Base-by-base conservation (phyloP, 2,888 invertebrate genomes). In the Drosophila engyochracea region DNA sequence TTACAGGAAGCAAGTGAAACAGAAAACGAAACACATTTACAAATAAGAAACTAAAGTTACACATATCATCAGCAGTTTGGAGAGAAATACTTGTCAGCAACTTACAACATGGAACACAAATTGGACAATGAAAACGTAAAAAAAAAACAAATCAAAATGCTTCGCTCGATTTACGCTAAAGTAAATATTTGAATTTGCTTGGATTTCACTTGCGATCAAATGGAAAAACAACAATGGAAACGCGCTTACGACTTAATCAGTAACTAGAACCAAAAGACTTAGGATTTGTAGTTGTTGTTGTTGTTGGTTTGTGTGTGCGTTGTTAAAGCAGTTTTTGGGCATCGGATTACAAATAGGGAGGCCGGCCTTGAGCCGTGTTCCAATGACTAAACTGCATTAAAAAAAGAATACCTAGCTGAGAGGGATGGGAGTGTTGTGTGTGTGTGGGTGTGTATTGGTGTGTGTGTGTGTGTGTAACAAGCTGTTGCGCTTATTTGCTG, bases 181-280 rank as follows among this genome's bases (percentile, higher is more conserved):
- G 44, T 52, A 67, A 67, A 67, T 70, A 51, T 51, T 58, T 70
- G 28, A 30, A 25, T 47, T 37, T 39, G 28, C 16, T 31, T 55
- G 28, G 22, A 57, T 70, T 76, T 77, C 65, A 67, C 71, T 58
- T 83, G 74, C 63, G 41, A 25, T 53, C 37, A 28, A 44, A 52
- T 57, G 60, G 19, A 31, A 22, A 16, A 52, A 76, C 28, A 76
- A 77, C 78, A 77, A 78, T 72, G 33, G 49, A 70, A 65, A 81
- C 52, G 28, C 51, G 53, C 53, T 83, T 74, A 69, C 19, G 60
- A 70, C 37, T 68, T 72, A 78, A 47, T 74, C 66, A 70, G 71
- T 79, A 85, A 83, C 80, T 74, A 80, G 74, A 88, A 85, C 75
- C 75, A 72, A 85, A 83, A 72, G 70, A 77, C 88, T 80, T 79